These are phyloP conservation scores for Triops longicaudatus DNA, from an alignment of 1,140 invertebrate genomes.

Conservation along the genomic window DNA sequence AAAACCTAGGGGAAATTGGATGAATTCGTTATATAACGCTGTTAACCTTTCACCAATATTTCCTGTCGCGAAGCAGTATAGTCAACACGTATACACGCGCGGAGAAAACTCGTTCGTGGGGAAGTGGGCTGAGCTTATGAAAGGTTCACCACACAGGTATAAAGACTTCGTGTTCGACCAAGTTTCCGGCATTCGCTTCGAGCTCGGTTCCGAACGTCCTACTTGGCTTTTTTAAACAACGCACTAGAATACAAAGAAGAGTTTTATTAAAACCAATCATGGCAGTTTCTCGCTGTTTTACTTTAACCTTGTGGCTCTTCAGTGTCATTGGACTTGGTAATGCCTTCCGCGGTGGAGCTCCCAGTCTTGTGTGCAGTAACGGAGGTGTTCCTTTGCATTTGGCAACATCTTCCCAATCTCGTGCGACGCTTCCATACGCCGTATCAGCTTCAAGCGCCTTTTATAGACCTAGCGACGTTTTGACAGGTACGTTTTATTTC, in stretches of 20 bases:
- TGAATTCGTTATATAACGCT: not conserved
- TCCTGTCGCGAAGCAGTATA: not conserved
- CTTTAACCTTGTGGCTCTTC: not conserved
- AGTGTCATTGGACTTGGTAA: not conserved
- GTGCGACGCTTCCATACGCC: conserved; percentile 53
- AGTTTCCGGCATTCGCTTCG: not conserved
- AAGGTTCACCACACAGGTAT: not conserved
- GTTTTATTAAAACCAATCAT: not conserved
- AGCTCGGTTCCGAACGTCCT: too few relatives aligned
- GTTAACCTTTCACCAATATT: not conserved
- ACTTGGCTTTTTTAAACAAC: not conserved
- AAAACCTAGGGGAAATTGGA: not conserved
- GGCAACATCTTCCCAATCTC: conserved; percentile 52
- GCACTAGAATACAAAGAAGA: not conserved
- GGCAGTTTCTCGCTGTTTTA: not conserved
- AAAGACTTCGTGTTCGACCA: not conserved
- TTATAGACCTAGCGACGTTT: conserved; percentile 55
- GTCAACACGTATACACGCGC: not conserved
- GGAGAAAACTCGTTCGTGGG: not conserved
- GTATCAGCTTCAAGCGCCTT: conserved; percentile 50
- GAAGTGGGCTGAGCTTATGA: not conserved
- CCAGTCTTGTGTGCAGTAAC: not conserved
- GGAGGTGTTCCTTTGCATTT: conserved; percentile 44
- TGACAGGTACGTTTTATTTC: conserved; percentile 47
- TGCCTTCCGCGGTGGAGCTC: not conserved